Evolutionary conservation across 2,888 invertebrate genomes (phyloP).

Genomic region (Aromia moschata): DNA sequence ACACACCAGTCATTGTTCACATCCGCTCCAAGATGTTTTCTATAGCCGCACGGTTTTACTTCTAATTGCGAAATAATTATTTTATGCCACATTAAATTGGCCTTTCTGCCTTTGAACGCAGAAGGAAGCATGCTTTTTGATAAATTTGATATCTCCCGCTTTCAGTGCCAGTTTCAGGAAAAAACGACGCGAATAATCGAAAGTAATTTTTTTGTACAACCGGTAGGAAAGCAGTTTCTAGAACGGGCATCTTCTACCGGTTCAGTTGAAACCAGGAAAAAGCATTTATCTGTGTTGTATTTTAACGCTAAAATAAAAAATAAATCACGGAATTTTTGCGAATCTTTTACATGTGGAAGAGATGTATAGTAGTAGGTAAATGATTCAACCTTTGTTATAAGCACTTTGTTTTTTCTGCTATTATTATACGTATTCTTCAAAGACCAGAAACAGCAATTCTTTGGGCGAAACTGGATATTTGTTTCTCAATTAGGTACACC

Average conservation of each 20-base stretch:
- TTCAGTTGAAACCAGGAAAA: no score
- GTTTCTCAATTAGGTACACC: no score
- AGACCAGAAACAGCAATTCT: no score
- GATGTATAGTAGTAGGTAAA: no score
- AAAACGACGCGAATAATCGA: conserved; percentile 19
- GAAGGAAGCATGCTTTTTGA: conserved; percentile 15
- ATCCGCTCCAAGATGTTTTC: conserved; percentile 36
- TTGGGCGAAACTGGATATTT: no score
- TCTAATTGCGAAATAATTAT: conserved; percentile 25
- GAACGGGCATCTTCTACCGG: neutral
- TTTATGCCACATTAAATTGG: conserved; percentile 6
- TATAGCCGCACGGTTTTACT: conserved; percentile 16
- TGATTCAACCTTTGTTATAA: no score
- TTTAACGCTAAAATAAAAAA: no score
- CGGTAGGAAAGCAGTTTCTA: neutral
- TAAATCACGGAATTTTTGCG: no score
- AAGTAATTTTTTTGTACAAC: conserved; percentile 11
- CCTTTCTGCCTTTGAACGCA: conserved; percentile 1
- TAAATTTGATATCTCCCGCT: conserved; percentile 30
- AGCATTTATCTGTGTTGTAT: no score
- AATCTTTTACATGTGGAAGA: no score
- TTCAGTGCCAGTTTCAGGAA: conserved; percentile 20
- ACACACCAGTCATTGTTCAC: conserved; percentile 48
- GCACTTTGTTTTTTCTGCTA: no score
- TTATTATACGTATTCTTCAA: no score